A percentile compares a stretch with the other conserved stretches of the same genome.
phyloP scores from a whole-genome alignment of 1,140 invertebrate species.

The Tachypleus tridentatus region DNA sequence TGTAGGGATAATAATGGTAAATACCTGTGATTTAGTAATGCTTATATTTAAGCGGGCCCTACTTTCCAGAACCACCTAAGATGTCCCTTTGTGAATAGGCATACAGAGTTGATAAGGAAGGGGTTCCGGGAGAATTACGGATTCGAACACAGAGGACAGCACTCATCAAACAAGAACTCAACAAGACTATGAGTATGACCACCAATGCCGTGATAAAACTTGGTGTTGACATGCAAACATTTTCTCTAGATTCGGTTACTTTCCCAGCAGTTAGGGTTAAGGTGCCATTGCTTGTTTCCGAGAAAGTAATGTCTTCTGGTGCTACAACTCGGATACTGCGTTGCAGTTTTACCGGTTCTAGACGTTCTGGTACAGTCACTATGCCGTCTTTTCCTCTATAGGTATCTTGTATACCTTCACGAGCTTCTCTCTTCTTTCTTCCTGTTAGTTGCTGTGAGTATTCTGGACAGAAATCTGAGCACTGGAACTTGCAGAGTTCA shows the following conservation, averaged over 20 bases:
- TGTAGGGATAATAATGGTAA: too few species aligned
- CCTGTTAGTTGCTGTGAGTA: conserved; percentile 1
- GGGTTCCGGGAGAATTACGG: conserved; percentile 13
- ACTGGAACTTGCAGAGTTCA: conserved; percentile 66
- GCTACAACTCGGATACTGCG: conserved; percentile 28
- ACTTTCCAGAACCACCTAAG: too few species aligned
- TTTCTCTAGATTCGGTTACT: conserved; percentile 18
- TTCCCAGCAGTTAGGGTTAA: conserved; percentile 3
- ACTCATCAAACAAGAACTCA: conserved; percentile 32
- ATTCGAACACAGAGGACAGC: conserved; percentile 28
- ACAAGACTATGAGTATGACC: conserved; percentile 33
- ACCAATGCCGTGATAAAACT: conserved; percentile 33
- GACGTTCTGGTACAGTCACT: neutral
- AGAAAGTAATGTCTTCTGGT: conserved; percentile 28
- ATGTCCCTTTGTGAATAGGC: too few species aligned
- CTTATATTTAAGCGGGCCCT: too few species aligned
- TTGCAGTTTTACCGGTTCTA: conserved; percentile 21
- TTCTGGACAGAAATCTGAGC: conserved; percentile 39
- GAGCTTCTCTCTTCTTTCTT: neutral
- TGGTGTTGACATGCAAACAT: conserved; percentile 36
- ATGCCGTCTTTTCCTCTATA: neutral
- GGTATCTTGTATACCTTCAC: too few species aligned
- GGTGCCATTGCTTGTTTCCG: neutral
- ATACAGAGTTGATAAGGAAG: too few species aligned
- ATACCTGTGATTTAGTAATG: too few species aligned